Base-by-base conservation (phyloP, 2,888 invertebrate genomes). In the Torymus texanus region DNA sequence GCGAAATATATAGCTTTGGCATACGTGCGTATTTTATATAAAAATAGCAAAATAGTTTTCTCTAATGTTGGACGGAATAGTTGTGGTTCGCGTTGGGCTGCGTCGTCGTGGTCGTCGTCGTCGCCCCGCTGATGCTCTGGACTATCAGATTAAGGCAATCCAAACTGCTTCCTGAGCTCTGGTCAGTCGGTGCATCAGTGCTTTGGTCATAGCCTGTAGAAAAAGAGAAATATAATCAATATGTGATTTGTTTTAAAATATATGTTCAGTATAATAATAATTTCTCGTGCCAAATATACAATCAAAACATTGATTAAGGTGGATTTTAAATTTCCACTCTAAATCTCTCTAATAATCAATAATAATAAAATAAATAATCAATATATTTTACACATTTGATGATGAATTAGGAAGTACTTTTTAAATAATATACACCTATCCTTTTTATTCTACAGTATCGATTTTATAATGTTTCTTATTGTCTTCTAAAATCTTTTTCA, bases 101-200 rank as follows among this genome's bases (percentile, higher is more conserved):
- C 62, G 73, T 16, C 10, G 78, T 24, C 4, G 78, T 29, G 16
- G 63, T 62, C 2, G 65, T 11, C 14, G 67, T n/a, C 29, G 74
- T 70, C 8, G 75, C 12, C 13, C 90, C 91, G 12, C 93, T 92
- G 80, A 95, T 92, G 76, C 94, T 94, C 89, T 95, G 94, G 0
- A 95, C 95, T 82, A 95, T 95, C 85, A 94, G 92, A 62, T 94
- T 92, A 16, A 95, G 91, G 55, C 94, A 92, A 79, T 95, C 94
- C 61, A 95, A 89, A 84, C 94, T 94, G 87, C 92, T 92, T 3
- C 92, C 91, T 0, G 91, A 91, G 72, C 90, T 78, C 16, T 79
- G 76, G 24, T 78, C 82, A 18, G 58, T 68, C n/a, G 71, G 5
- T 21, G 53, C 50, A 10, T 75, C 81, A 3, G 18, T 12, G 10